Percentiles rank a stretch among this genome's conserved stretches.
These are phyloP conservation scores for Macrotis lagotis DNA, from an alignment of 2,113 vertebrate species.

Conservation along the genomic window DNA sequence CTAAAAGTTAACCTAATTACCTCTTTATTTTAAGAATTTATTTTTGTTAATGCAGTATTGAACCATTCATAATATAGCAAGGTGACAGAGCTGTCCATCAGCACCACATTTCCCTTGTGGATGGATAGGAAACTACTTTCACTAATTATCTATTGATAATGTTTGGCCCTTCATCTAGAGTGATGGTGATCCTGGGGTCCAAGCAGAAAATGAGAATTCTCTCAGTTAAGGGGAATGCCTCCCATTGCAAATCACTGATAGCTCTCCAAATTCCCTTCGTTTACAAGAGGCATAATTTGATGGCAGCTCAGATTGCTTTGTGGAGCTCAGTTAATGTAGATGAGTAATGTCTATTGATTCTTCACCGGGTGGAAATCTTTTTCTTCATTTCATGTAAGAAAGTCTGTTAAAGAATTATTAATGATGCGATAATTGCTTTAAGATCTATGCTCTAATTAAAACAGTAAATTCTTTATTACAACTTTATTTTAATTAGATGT, in stretches of 20 bases:
- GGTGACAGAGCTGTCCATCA: neutral
- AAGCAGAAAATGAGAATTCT: conserved; percentile 47
- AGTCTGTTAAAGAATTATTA: conserved; percentile 86
- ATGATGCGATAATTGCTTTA: conserved; percentile 85
- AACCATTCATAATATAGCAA: neutral
- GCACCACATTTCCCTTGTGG: neutral
- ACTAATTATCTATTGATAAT: conserved; percentile 26
- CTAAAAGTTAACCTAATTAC: neutral
- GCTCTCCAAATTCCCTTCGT: conserved; percentile 68
- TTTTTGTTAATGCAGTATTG: conserved; percentile 23
- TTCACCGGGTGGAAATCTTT: conserved; percentile 82
- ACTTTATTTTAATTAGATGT: conserved; percentile 88
- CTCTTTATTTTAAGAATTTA: conserved; percentile 4
- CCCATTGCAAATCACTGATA: conserved; percentile 74
- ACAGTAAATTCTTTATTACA: conserved; percentile 86
- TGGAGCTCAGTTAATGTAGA: conserved; percentile 82
- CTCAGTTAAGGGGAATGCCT: conserved; percentile 52
- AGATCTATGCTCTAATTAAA: conserved; percentile 87
- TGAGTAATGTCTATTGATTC: conserved; percentile 86
- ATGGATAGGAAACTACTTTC: neutral
- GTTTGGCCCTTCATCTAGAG: conserved; percentile 48
- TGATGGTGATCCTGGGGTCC: neutral
- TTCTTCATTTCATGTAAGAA: conserved; percentile 80
- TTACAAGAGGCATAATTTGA: conserved; percentile 82
- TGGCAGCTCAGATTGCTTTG: conserved; percentile 78